These are phyloP conservation scores for Stegodyphus mimosarum DNA, from an alignment of 1,140 invertebrate species.

Conservation along the genomic window DNA sequence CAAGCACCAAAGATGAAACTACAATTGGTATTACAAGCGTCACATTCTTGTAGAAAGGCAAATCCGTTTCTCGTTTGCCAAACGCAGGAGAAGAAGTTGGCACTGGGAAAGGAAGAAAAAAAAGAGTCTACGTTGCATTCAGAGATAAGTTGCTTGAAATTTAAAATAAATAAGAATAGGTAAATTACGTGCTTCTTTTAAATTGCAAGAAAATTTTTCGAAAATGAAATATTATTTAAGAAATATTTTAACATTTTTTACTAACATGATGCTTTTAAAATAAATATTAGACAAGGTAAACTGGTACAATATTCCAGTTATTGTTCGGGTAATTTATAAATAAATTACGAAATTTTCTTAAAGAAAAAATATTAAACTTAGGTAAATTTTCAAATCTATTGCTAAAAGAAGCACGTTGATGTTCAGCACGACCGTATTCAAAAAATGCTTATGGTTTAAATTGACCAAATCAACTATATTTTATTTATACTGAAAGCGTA, in stretches of 20 bases:
- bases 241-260: too few species aligned
- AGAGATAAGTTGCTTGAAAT: neutral
- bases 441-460: neutral
- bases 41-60: conserved; percentile 51
- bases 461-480: too few species aligned
- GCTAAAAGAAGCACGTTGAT: neutral
- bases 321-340: neutral
- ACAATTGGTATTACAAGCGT: conserved; percentile 43
- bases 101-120: neutral
- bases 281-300: too few species aligned
- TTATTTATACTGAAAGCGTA: too few species aligned
- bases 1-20: conserved; percentile 31
- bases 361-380: neutral
- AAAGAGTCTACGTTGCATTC: neutral
- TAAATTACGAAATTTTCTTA: neutral
- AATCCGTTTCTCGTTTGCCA: conserved; percentile 28
- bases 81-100: conserved; percentile 15
- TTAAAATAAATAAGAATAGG: neutral
- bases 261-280: too few species aligned
- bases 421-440: conserved; percentile 6
- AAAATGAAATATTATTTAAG: too few species aligned
- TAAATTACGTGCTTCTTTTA: neutral
- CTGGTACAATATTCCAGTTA: neutral
- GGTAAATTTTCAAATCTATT: neutral
- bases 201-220: neutral